Conservation (phyloP, 2,888 invertebrate species). For the Agapostemon virescens region DNA sequence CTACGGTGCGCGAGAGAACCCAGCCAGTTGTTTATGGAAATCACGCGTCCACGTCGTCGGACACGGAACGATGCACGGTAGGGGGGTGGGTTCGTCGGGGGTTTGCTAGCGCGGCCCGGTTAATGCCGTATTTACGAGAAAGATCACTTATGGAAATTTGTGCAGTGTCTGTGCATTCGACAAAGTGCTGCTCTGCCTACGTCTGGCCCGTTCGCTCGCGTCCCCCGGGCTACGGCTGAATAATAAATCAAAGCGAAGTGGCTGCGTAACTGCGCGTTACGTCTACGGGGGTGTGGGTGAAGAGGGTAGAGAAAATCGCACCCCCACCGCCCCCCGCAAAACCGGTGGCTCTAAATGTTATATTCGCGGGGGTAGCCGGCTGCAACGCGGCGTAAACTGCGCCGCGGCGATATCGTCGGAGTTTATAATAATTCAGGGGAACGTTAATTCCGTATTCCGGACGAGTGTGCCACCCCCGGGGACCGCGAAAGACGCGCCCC, state of each 20-base stretch:
- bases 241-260: constrained; percentile 56
- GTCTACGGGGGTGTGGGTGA: constrained; percentile 21
- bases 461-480: constrained; percentile 18
- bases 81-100: not conserved
- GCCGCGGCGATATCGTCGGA: constrained; percentile 18
- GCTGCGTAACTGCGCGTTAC: constrained; percentile 32
- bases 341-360: constrained; percentile 35
- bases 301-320: not conserved
- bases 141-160: constrained; percentile 54
- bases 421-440: constrained; percentile 55
- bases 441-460: constrained; percentile 48
- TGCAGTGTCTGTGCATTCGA: constrained; percentile 39
- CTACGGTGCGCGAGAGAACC: not conserved
- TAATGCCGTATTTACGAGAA: constrained; percentile 36
- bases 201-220: constrained; percentile 22
- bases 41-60: constrained; percentile 7
- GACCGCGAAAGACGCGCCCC: constrained; percentile 33
- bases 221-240: constrained; percentile 13
- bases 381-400: constrained; percentile 23
- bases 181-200: constrained; percentile 37
- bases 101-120: not conserved
- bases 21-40: constrained; percentile 27
- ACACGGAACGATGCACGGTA: not conserved
- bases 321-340: not conserved
- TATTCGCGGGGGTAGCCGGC: constrained; percentile 10